Base-by-base conservation (phyloP, 2,888 invertebrate genomes). In the Lottia gigantea region DNA sequence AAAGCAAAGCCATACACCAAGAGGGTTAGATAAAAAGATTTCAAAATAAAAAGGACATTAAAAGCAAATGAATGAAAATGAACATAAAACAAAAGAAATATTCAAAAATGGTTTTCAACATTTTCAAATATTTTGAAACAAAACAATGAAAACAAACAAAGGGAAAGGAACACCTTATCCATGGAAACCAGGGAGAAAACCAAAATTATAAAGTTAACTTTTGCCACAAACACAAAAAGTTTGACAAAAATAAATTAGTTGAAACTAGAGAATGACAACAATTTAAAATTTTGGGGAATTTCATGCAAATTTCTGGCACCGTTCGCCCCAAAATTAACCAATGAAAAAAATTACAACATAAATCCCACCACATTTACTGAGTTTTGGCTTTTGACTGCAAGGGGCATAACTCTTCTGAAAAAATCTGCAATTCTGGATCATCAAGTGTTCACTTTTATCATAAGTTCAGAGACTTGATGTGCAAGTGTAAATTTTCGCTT, bases 291-390 rank as follows among this genome's bases (percentile, higher is more conserved):
- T 49, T 26, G 31, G 31, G n/a, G 49, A 55, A 31, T 26, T 25
- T 66, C n/a, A 25, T 55, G 49, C 66, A 66, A 49, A 55, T 66
- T 66, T 66, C 55, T 45, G 66, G 49, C 66, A 55, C 40, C 40
- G 11, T 11, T 26, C n/a, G 66, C 40, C 66, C 49, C 66, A 40
- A 40, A 40, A 8, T 40, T 11, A 40, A 40, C 40, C 40, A 19
- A 55, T 55, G 55, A 55, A 23, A 23, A 55, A 55, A 55, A 55
- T 15, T 23, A 55, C 23, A 19, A 19, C 55, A 55, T 23, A 55
- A 23, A 55, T 23, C 55, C 55, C 55, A 55, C 55, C 19, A 55
- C 55, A 55, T 23, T 40, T 23, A 55, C 55, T n/a, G 11, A 11
- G 55, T 23, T 55, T 55, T 19, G 55, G 55, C 55, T 55, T 55